Conservation (phyloP, 2,888 invertebrate species). For the Ichneumoninae sp. region DNA sequence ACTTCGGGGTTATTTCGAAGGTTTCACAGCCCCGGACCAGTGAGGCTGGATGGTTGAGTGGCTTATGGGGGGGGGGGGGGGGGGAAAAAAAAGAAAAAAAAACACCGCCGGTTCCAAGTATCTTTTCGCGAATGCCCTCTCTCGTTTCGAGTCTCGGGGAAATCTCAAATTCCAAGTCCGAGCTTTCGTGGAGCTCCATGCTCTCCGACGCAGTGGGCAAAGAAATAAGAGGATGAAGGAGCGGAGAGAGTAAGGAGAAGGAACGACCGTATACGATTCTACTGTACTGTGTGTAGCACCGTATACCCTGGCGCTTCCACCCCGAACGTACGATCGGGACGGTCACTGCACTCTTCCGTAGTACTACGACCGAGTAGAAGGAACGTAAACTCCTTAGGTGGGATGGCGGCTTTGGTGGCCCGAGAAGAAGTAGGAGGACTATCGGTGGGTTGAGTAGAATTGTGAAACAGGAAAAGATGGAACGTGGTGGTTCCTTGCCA, state of each 20-base stretch:
- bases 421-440: conserved; percentile 42
- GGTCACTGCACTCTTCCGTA: conserved; percentile 33
- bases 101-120: conserved; percentile 40
- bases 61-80: not conserved
- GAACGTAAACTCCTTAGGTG: conserved; percentile 53
- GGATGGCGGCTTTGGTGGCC: conserved; percentile 32
- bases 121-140: conserved; percentile 43
- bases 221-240: conserved; percentile 26
- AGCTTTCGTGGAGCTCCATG: conserved; percentile 12
- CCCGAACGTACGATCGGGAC: conserved; percentile 33
- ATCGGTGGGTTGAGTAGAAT: conserved; percentile 42
- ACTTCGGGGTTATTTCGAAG: conserved; percentile 17
- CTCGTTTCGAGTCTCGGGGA: conserved; percentile 35
- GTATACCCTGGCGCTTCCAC: conserved; percentile 13
- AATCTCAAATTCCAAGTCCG: conserved; percentile 55
- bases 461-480: conserved; percentile 37
- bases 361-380: conserved; percentile 24
- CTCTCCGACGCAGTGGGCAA: conserved; percentile 24
- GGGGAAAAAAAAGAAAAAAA: too few relatives aligned
- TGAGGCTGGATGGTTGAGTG: not conserved
- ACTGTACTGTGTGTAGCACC: conserved; percentile 12
- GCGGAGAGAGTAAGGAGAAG: not conserved
- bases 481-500: conserved; percentile 45
- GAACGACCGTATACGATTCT: conserved; percentile 23
- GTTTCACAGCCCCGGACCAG: not conserved